A percentile compares a stretch with the other conserved stretches of the same genome.
Evolutionary conservation across 2,113 vertebrate genomes (phyloP).

Genomic region (Stigmatopora argus): DNA sequence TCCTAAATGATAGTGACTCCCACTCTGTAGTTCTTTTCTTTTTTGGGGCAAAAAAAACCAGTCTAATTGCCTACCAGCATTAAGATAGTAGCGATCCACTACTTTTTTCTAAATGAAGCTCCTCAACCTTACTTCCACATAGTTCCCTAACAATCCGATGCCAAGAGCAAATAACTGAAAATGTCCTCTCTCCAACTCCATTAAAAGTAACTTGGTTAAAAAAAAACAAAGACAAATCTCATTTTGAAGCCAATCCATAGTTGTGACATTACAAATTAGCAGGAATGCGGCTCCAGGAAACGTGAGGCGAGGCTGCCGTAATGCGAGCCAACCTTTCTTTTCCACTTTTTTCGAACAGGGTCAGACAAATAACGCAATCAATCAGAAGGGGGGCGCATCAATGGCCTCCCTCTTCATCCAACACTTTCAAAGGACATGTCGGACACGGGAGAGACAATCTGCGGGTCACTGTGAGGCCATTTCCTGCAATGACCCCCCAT

Average conservation of each 20-base stretch:
- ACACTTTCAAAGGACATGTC: constrained; percentile 52
- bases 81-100: background rate
- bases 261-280: background rate
- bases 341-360: background rate
- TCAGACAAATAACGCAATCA: constrained; percentile 36
- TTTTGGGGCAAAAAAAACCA: no score
- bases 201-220: background rate
- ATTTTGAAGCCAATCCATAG: background rate
- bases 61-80: background rate
- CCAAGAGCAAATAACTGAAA: background rate
- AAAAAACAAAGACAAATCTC: background rate
- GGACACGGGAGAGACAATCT: constrained; percentile 34
- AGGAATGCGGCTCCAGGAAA: background rate
- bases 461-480: constrained; percentile 55
- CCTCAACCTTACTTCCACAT: background rate
- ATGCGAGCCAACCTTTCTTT: background rate
- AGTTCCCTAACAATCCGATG: no score
- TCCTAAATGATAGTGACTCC: background rate
- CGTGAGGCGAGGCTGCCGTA: background rate
- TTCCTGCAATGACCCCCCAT: constrained; percentile 48
- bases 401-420: constrained; percentile 44
- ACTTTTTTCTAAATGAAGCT: background rate
- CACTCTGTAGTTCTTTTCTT: background rate
- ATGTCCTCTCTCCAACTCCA: background rate
- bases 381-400: constrained; percentile 44